phyloP scores from a whole-genome alignment of 2,113 vertebrate species.

The Mormyrus lacerda region DNA sequence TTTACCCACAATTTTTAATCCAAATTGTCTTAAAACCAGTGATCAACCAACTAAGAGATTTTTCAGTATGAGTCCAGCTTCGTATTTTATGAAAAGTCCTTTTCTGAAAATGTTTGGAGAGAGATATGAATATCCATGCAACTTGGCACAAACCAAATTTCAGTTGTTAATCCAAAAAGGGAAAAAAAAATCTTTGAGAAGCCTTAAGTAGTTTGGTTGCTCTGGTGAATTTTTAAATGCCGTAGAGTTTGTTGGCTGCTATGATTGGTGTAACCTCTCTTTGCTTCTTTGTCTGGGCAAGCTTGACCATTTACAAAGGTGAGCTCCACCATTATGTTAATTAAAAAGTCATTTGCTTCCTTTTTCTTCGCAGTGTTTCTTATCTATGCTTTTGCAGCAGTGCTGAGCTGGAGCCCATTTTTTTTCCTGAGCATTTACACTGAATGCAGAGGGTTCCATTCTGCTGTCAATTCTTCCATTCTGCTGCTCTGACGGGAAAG shows the following conservation, averaged over 20 bases:
- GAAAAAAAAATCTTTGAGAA: neutral
- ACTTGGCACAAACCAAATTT: neutral
- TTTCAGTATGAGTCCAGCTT: neutral
- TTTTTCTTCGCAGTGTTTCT: neutral
- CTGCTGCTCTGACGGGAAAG: neutral
- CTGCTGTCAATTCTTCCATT: neutral
- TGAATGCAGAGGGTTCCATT: neutral
- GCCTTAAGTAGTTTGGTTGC: neutral
- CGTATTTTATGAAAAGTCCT: neutral
- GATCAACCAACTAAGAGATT: neutral
- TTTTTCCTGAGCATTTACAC: neutral
- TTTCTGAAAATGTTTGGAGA: neutral
- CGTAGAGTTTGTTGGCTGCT: neutral
- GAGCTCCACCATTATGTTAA: conserved; percentile 4
- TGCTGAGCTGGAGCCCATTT: neutral
- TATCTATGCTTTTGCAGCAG: conserved; percentile 12
- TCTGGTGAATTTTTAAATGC: neutral
- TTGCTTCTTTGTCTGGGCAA: neutral
- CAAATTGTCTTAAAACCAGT: neutral
- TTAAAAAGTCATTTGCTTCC: neutral
- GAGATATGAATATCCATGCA: neutral
- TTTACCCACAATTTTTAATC: neutral
- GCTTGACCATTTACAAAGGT: neutral
- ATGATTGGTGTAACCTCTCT: neutral
- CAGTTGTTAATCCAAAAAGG: neutral